Evolutionary conservation across 2,888 invertebrate species (phyloP), one percentile per base, ranked within the genome.

Genomic region (Xestia sexstrigata): DNA sequence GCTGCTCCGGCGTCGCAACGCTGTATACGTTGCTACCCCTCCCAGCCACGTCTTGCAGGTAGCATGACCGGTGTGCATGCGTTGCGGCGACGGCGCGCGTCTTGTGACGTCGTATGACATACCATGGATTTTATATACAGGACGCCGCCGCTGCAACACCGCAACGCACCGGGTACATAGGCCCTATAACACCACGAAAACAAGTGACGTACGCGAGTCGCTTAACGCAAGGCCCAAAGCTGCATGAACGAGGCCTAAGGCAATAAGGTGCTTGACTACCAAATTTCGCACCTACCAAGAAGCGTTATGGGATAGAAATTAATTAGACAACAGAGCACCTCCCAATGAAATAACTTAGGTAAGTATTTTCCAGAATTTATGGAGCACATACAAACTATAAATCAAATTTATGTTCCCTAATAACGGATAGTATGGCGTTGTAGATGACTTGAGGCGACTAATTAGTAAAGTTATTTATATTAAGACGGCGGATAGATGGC

Each of bases 391-490:
- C 87, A 85, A 89, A 88, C 88, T 86, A 90, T 91, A 89, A 90
- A 92, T 92, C 90, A 91, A 86, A 88, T 90, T 92, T 88, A 92
- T 90, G 88, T 82, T 68, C 83, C 85, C 82, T 88, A 89, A 92
- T 90, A 91, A 89, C 89, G 89, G 87, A 85, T 89, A 80, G 87
- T 87, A 85, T 86, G 78, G 83, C 87, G 78, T 84, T 78, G 82
- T 83, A 85, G 84, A 83, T 81, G 80, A 78, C 81, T 88, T 84
- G 87, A 90, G 87, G 77, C 81, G 88, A 89, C 88, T 91, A 91
- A 92, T 92, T 91, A 92, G 78, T 75, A 78, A 88, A 84, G 82
- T 81, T 81, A 88, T 85, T 86, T 79, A 86, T 85, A 83, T 76
- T 73, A 63, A 78, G 83, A 73, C 74, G 58, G n/a, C 11, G 49